Base-by-base conservation (phyloP, 2,888 invertebrate genomes). In the Limnephilus auricula region DNA sequence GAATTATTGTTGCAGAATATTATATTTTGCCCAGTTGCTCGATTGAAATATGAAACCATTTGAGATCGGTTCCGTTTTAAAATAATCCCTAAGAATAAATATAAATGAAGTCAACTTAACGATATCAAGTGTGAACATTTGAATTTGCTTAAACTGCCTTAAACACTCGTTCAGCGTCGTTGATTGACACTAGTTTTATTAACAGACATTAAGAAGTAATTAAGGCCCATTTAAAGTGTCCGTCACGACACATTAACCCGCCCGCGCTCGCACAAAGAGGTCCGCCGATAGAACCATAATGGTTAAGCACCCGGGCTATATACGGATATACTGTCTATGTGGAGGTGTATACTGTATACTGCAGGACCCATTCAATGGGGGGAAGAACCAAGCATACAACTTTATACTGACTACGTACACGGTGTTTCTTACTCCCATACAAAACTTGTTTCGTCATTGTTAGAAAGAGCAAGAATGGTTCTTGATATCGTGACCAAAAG, bases 231-330 rank as follows among this genome's bases (percentile, higher is more conserved):
- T 37, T 34, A n/a, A 32, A 89, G 79, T 89, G 31, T 79, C 89
- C 79, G 89, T 79, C 37, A 79, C 89, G 89, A 89, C 89, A 89
- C 89, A 89, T 89, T 89, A 87, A 12, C 89, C 78, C 89, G 65
- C 32, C 79, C 31, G 65, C 32, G 37, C 32, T 18, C 31, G 79
- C 65, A n/a, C n/a, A 79, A 31, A 32, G 80, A 32, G 80, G 80
- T 80, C 80, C 15, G 84, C 32, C 84, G 37, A 37, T 32, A 32
- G 30, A 80, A 80, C 32, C 80, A 80, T 32, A 80, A 32, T 80
- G 31, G 32, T 65, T 32, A 80, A 31, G 80, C 31, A 13, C 31
- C 80, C 32, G 80, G 13, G 32, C 31, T 80, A 80, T 32, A 80
- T 32, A 50, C 9, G 65, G 25, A 9, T 65, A 65, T 65, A n/a